Evolutionary conservation across 2,797 vertebrate species (phyloP).

Genomic region (Epinephelus coioides): DNA sequence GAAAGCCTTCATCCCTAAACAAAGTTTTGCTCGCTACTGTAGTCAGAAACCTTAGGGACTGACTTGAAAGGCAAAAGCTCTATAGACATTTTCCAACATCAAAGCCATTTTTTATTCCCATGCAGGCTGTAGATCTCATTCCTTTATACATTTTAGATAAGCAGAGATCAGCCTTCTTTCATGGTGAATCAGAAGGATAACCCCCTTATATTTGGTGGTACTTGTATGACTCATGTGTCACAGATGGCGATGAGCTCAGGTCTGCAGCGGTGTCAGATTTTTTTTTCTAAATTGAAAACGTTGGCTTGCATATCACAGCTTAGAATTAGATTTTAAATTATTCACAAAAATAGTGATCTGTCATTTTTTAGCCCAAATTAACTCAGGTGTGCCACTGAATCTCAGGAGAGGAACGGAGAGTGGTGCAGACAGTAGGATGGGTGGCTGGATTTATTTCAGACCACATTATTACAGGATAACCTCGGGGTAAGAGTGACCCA

Average conservation of each 20-base stretch:
- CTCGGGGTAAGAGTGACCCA: slow-evolving; percentile 18
- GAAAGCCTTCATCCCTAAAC: slow-evolving; percentile 62
- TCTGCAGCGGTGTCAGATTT: slow-evolving; percentile 33
- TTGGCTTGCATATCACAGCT: slow-evolving; percentile 43
- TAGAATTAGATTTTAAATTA: slow-evolving; percentile 56
- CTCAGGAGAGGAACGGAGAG: slow-evolving; percentile 14
- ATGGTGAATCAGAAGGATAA: slow-evolving; percentile 64
- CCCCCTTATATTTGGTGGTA: slow-evolving; percentile 49
- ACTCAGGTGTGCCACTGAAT: slow-evolving; percentile 39
- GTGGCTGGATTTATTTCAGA: slow-evolving; percentile 35
- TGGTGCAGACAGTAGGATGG: background rate
- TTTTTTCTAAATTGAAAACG: slow-evolving; percentile 37
- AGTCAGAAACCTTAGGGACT: slow-evolving; percentile 67
- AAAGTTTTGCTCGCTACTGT: slow-evolving; percentile 62
- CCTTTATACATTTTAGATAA: slow-evolving; percentile 79
- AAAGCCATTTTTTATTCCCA: slow-evolving; percentile 76
- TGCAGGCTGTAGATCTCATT: slow-evolving; percentile 66
- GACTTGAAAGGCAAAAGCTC: slow-evolving; percentile 76
- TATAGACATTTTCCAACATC: slow-evolving; percentile 70
- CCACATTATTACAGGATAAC: slow-evolving; percentile 27
- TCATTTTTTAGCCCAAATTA: slow-evolving; percentile 37
- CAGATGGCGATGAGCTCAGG: slow-evolving; percentile 49
- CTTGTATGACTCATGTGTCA: slow-evolving; percentile 53
- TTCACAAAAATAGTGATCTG: slow-evolving; percentile 38
- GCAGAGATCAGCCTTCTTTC: slow-evolving; percentile 67